Conservation (phyloP, 2,888 invertebrate genomes). For the Fragum fragum region DNA sequence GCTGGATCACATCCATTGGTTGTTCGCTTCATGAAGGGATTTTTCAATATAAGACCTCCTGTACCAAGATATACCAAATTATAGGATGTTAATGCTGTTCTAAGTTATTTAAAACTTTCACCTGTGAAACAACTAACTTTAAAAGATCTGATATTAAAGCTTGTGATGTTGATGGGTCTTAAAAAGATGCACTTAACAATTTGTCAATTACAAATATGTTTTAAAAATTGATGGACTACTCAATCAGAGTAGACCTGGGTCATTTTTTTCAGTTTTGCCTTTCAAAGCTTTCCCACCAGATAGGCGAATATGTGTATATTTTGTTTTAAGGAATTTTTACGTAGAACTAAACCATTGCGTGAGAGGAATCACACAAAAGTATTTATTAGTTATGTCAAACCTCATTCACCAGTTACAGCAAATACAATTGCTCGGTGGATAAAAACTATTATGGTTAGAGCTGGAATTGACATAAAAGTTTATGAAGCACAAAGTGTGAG, state of each 20-base stretch:
- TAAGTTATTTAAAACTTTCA: conserved; percentile 19
- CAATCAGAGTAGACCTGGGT: background rate
- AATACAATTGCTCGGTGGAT: too few relatives aligned
- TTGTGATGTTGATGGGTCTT: conserved; percentile 43
- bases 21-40: conserved; percentile 12
- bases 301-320: conserved; percentile 2
- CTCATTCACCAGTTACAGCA: too few relatives aligned
- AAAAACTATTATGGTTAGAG: too few relatives aligned
- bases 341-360: too few relatives aligned
- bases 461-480: too few relatives aligned
- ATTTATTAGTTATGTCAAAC: too few relatives aligned
- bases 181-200: background rate
- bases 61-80: conserved; percentile 16
- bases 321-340: background rate
- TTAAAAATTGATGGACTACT: background rate
- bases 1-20: conserved; percentile 33
- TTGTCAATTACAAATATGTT: background rate
- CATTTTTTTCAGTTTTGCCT: background rate
- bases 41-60: conserved; percentile 18
- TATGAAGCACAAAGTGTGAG: too few relatives aligned
- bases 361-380: too few relatives aligned
- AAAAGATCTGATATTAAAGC: conserved; percentile 45
- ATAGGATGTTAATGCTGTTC: conserved; percentile 22
- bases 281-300: background rate
- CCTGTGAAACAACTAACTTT: conserved; percentile 2